Evolutionary conservation across 92 coral and sea anemone genomes (phyloP).

Genomic region (Porites lobata): DNA sequence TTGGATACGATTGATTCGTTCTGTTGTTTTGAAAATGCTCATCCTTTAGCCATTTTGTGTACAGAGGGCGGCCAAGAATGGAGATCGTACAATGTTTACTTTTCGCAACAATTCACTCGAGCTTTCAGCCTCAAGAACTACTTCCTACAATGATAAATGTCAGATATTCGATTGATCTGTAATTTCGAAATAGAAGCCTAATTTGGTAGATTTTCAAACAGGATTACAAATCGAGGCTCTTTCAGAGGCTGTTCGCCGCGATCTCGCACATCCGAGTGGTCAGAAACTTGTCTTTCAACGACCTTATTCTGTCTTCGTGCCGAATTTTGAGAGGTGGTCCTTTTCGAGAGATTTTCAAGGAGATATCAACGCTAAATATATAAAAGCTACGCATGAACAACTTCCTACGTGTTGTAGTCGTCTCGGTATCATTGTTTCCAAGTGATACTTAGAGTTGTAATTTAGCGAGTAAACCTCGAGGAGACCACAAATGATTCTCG

Average conservation of each 20-base stretch:
- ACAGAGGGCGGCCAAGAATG: slow-evolving; percentile 87
- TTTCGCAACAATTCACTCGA: slow-evolving; percentile 87
- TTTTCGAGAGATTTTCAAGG: slow-evolving; percentile 71
- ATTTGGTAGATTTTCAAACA: slow-evolving; percentile 11
- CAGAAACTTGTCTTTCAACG: slow-evolving; percentile 53
- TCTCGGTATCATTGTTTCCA: slow-evolving; percentile 66
- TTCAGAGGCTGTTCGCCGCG: slow-evolving; percentile 13
- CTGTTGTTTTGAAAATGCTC: slow-evolving; percentile 61
- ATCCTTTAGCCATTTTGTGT: slow-evolving; percentile 91
- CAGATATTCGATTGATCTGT: slow-evolving; percentile 42
- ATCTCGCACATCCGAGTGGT: slow-evolving; percentile 24
- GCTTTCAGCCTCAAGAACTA: slow-evolving; percentile 74
- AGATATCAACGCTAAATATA: slow-evolving; percentile 62
- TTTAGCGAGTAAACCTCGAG: slow-evolving; percentile 76
- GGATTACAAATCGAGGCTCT: slow-evolving; percentile 13
- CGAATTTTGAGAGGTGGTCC: slow-evolving; percentile 64
- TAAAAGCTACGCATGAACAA: slow-evolving; percentile 55
- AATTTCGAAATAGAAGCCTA: slow-evolving; percentile 9
- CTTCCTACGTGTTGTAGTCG: slow-evolving; percentile 57
- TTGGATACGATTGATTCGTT: slow-evolving; percentile 32
- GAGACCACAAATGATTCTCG: slow-evolving; percentile 79
- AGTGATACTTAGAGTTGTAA: slow-evolving; percentile 77
- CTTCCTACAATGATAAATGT: slow-evolving; percentile 73
- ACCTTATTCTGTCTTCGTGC: slow-evolving; percentile 58
- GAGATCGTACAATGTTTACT: slow-evolving; percentile 89